phyloP scores from a whole-genome alignment of 2,113 vertebrate species.

The Pimephales promelas region DNA sequence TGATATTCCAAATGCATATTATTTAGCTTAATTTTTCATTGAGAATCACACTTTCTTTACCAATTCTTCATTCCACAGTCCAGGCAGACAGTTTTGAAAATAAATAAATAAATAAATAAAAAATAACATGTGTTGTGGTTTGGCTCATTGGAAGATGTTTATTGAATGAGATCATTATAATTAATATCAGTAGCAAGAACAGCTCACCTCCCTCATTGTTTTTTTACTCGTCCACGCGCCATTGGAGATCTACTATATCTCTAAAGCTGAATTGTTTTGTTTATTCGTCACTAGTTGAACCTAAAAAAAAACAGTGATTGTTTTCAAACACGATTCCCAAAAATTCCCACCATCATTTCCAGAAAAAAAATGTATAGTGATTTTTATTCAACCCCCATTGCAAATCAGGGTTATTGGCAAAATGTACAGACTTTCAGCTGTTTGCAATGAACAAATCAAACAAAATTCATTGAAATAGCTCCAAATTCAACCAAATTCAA shows the following conservation, averaged over 20 bases:
- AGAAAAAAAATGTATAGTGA: background rate
- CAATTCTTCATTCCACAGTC: background rate
- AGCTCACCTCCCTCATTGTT: background rate
- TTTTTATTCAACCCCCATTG: no score
- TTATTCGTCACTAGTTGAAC: background rate
- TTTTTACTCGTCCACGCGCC: background rate
- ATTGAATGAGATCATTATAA: conserved; percentile 27
- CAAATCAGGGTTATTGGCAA: no score
- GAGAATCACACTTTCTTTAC: background rate
- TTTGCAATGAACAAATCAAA: no score
- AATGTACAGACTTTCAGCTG: no score
- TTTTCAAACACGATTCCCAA: background rate
- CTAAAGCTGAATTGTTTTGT: background rate
- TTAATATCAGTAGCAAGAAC: conserved; percentile 17
- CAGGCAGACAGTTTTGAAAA: background rate
- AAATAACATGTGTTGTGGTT: background rate
- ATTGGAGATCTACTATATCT: background rate
- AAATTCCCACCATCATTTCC: background rate
- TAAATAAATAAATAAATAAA: no score
- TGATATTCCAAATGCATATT: background rate
- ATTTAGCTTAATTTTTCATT: background rate
- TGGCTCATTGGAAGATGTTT: conserved; percentile 4
- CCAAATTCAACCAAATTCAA: no score
- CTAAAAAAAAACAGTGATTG: background rate
- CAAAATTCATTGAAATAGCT: no score